These are phyloP conservation scores for Stylophora pistillata DNA, from an alignment of 64 coral and sea anemone species.

Conservation along the genomic window DNA sequence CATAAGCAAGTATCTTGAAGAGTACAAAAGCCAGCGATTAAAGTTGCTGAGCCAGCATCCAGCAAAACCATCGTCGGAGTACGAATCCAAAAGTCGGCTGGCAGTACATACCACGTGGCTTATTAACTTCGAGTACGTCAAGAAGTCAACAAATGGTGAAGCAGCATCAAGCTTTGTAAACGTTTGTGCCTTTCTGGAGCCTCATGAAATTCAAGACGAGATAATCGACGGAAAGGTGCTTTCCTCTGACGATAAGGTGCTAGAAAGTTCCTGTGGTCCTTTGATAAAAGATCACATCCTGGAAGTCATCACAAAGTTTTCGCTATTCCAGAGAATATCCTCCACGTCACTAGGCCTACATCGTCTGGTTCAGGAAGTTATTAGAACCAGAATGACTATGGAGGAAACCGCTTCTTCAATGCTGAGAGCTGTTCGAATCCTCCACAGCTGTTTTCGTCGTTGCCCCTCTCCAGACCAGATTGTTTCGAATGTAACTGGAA, in stretches of 20 bases:
- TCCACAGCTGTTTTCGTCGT: background rate
- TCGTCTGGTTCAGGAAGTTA: conserved; percentile 41
- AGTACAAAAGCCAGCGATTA: background rate
- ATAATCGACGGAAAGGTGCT: conserved; percentile 3
- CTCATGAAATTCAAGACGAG: conserved; percentile 14
- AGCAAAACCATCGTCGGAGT: background rate
- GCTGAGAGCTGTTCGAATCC: background rate
- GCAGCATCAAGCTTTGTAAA: background rate
- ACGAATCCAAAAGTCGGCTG: conserved; percentile 44
- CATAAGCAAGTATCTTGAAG: background rate
- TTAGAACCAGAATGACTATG: conserved; percentile 3
- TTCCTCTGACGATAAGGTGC: background rate
- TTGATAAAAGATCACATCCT: background rate
- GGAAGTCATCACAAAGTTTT: conserved; percentile 38
- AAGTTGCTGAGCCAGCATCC: conserved; percentile 24
- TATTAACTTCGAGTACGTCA: conserved; percentile 58
- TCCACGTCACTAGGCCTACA: conserved; percentile 13
- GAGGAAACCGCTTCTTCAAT: background rate
- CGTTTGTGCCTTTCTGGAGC: conserved; percentile 4
- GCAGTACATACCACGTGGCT: conserved; percentile 64
- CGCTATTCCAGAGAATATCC: conserved; percentile 28
- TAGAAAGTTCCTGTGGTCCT: background rate
- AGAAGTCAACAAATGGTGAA: background rate
- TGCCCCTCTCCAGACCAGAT: background rate
- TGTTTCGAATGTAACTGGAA: background rate